Base-by-base conservation (phyloP, 2,888 invertebrate species). In the Sminthurides aquaticus region DNA sequence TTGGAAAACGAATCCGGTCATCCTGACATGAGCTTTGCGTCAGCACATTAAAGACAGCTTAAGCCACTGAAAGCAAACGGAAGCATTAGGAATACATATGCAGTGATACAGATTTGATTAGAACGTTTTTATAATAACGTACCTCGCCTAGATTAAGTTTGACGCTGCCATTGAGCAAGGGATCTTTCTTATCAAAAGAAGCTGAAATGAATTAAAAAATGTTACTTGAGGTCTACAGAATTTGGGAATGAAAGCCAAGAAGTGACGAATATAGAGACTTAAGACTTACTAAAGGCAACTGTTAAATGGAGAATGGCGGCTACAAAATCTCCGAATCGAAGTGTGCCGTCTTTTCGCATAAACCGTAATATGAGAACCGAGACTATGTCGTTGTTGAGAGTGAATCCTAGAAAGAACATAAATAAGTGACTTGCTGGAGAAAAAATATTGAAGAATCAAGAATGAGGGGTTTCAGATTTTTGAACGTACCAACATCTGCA, bases 281-380 rank as follows among this genome's bases (percentile, higher is more conserved):
- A 57, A 18, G 28, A 80, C 84, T 85, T 82, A 90, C 92, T 88
- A 78, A 94, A 94, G 22, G 92, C 90, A 60, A 91, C 87, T 72
- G 90, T 91, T 67, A 94, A 82, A 77, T 92, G 91, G 75, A 94
- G 82, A 75, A 94, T 89, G 54, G 91, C 89, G 0, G 90, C 90
- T 1, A 93, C 92, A 77, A 93, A 94, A 79, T 94, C 94, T 11
- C 93, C 93, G 76, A 94, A 90, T 73, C 94, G 82, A 55, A 94
- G 82, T 64, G 92, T 93, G 49, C 93, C 93, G 78, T 94, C 94
- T 78, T 93, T 93, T 71, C 93, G 84, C 88, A 93, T 93, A 76
- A 92, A 93, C 69, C 91, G 83, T 69, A 93, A 82, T 67, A 92
- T 87, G 8, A 94, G 82, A 58, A 90, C 85, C 5, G 89, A 87